phyloP scores from a whole-genome alignment of 2,888 invertebrate genomes.

The Perdita meconis region DNA sequence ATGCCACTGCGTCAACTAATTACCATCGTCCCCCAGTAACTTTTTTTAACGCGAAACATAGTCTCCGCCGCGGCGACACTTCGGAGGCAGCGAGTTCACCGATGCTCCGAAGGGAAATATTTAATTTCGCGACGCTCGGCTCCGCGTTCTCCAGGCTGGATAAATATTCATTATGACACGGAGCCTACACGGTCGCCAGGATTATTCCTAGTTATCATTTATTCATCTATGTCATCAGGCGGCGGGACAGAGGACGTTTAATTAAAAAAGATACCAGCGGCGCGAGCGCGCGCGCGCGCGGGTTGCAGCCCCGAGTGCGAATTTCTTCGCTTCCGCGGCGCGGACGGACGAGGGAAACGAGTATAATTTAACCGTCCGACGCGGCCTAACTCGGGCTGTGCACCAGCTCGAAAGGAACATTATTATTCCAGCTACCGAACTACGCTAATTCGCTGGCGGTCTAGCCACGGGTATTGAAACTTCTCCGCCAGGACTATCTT shows the following conservation, averaged over 20 bases:
- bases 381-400: slow-evolving; percentile 27
- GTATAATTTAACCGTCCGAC: slow-evolving; percentile 50
- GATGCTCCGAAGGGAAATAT: not conserved
- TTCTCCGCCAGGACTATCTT: slow-evolving; percentile 13
- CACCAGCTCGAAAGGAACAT: slow-evolving; percentile 35
- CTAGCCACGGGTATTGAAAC: slow-evolving; percentile 49
- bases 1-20: too few relatives aligned
- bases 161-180: slow-evolving; percentile 49
- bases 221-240: slow-evolving; percentile 61
- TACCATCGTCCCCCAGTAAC: too few relatives aligned
- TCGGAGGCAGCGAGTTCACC: too few relatives aligned
- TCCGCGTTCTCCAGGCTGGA: slow-evolving; percentile 9
- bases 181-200: slow-evolving; percentile 24
- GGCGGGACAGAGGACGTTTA: slow-evolving; percentile 50
- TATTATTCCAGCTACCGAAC: slow-evolving; percentile 58
- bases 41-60: too few relatives aligned
- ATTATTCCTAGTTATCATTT: slow-evolving; percentile 66
- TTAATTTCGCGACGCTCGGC: slow-evolving; percentile 1
- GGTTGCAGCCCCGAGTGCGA: slow-evolving; percentile 22
- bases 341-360: slow-evolving; percentile 16
- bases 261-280: slow-evolving; percentile 63
- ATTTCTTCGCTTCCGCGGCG: slow-evolving; percentile 45
- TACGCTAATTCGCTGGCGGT: slow-evolving; percentile 39
- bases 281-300: too few relatives aligned
- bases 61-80: too few relatives aligned